Evolutionary conservation across 1,140 invertebrate species (phyloP).

Genomic region (Drosophila nebulosa): DNA sequence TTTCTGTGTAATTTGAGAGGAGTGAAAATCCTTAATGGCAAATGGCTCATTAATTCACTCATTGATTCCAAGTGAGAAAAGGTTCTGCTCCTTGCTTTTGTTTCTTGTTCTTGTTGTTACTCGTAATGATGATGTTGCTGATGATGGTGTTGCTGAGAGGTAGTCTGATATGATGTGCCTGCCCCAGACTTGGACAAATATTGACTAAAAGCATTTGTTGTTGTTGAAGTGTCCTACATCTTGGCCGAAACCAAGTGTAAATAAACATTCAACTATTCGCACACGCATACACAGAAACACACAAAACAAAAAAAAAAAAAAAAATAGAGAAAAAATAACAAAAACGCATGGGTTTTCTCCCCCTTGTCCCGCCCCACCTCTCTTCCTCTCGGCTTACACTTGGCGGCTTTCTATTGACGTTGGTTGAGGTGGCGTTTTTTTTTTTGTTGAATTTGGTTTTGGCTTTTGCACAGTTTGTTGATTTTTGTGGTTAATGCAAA

Average conservation of each 20-base stretch:
- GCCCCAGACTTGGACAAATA: too few relatives aligned
- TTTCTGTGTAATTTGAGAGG: not conserved
- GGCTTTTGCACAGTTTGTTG: conserved; percentile 63
- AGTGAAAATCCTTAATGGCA: conserved; percentile 2
- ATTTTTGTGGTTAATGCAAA: conserved; percentile 62
- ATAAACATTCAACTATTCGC: too few relatives aligned
- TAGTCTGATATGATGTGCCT: too few relatives aligned
- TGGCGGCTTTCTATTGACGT: conserved; percentile 49
- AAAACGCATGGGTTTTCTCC: not conserved
- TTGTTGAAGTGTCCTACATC: too few relatives aligned
- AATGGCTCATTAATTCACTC: conserved; percentile 34
- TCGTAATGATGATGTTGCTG: not conserved
- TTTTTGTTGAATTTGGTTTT: not conserved
- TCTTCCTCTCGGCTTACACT: not conserved
- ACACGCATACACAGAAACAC: too few relatives aligned
- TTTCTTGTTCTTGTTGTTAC: not conserved
- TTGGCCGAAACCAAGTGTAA: too few relatives aligned
- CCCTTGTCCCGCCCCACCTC: not conserved
- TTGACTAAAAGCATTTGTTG: too few relatives aligned
- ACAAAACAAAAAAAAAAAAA: too few relatives aligned
- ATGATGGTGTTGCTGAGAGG: not conserved
- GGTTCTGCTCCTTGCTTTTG: not conserved
- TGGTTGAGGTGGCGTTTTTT: conserved; percentile 4
- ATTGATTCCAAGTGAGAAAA: conserved; percentile 27
- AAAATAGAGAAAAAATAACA: not conserved